Evolutionary conservation across 2,113 vertebrate genomes (phyloP), one percentile per base, ranked within the genome.

Genomic region (Brachyhypopomus occidentalis): DNA sequence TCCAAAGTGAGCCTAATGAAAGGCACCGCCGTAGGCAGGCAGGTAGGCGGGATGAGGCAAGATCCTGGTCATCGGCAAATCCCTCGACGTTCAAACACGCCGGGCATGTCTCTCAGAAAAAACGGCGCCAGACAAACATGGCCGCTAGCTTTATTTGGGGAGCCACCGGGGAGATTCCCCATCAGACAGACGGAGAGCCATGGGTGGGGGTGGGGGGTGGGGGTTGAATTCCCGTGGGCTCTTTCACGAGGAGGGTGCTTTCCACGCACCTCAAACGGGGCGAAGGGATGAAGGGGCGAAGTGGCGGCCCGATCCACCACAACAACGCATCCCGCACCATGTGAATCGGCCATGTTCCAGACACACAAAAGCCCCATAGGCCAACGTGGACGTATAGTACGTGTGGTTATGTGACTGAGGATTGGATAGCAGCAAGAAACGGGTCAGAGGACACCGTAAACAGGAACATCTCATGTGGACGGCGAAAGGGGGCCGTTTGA

Each of bases 121-220:
- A 77, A 77, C n/a, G 25, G 48, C 34, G 25, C 12, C 20, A 76
- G 83, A 85, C 85, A 79, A 88, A 81, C 59, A 77, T 84, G 77
- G 85, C 52, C 72, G 25, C 3, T 25, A 77, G 75, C 5, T 78
- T 69, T 58, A n/a, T n/a, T 38, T 38, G 79, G 38, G 63, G 38
- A 76, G 79, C 38, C 62, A 79, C 62, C 74, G 74, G 75, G 83
- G 56, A 84, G 71, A 84, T 71, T 78, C 80, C 71, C 45, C 45
- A 52, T 84, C 63, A 67, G 19, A 36, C 83, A 78, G 22, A 71
- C 1, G 1, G 23, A 67, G 45, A 4, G 34, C 66, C 41, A 72
- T 5, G 30, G 56, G 67, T 71, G 38, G 23, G 41, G 12, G 12
- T 1, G 5, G 30, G 56, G 67, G 60, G 38, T 19, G 41, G 12